Evolutionary conservation across 2,113 vertebrate genomes (phyloP), one percentile per base, ranked within the genome.

Genomic region (Hypocryptadius cinnamomeus): DNA sequence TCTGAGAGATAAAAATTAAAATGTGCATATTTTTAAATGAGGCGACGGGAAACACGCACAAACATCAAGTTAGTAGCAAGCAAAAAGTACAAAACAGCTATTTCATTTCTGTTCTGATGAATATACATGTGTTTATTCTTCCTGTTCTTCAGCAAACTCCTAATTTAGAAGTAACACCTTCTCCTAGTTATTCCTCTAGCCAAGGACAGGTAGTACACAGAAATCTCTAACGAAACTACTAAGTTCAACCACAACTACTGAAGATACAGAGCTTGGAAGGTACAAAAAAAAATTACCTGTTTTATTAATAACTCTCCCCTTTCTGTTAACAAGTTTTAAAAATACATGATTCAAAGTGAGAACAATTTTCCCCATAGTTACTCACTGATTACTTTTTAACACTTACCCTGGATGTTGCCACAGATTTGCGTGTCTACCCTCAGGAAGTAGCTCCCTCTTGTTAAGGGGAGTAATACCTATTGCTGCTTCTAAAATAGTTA

Each of bases 341-440:
- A 85, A 27, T 23, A 25, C 37, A 50, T 20, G 16, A 44, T n/a
- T 81, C 42, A 92, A 81, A 33, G 45, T 35, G 35, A 96, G 64
- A 53, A 89, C n/a, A 79, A 5, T 35, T 83, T 73, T 96, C 50
- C 33, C 28, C n/a, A 16, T 3, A 53, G 15, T 66, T 85, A 78
- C 18, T 71, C 66, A 71, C 35, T 59, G 31, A 54, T 40, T 40
- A 31, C 11, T 85, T 84, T 85, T 79, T 65, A 89, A 79, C 69
- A 98, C 98, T 99, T 98, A 99, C 99, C 98, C 98, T 8, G 97
- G 97, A 65, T 97, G 98, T 96, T 98, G 98, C 99, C 99, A 99
- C 35, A 99, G 97, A 94, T 99, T 99, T 96, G 98, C 98, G 15
- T 98, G 98, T 92, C 98, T 98, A 96, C 98, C 98, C 23, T 98